A percentile compares a stretch with the other conserved stretches of the same genome.
Conservation (phyloP, 2,888 invertebrate species). For the Epinotia bilunana region DNA sequence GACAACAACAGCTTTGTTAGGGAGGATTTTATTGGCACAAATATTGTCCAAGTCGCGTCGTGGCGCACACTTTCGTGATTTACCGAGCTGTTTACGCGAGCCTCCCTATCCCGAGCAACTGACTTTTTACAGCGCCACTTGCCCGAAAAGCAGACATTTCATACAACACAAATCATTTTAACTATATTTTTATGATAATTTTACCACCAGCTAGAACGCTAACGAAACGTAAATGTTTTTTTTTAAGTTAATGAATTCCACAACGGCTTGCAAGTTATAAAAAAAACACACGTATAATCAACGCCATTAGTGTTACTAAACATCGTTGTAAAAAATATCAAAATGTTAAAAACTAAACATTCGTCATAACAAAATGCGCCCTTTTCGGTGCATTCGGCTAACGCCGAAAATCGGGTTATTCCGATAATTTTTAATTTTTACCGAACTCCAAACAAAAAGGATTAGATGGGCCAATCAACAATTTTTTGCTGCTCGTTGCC, state of each 20-base stretch:
- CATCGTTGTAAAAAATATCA: neutral
- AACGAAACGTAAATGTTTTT: conserved; percentile 42
- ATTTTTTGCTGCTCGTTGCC: too few relatives aligned
- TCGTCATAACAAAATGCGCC: neutral
- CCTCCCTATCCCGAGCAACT: conserved; percentile 70
- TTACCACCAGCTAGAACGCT: conserved; percentile 50
- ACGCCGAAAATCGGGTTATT: too few relatives aligned
- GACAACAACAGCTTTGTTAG: conserved; percentile 82
- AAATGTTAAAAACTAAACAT: neutral
- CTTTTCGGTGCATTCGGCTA: neutral
- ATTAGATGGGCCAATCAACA: too few relatives aligned
- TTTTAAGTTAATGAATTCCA: conserved; percentile 35
- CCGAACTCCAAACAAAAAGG: too few relatives aligned
- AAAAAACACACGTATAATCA: conserved; percentile 22
- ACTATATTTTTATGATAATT: conserved; percentile 70
- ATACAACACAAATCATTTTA: conserved; percentile 72
- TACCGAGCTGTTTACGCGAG: conserved; percentile 81
- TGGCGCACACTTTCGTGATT: conserved; percentile 77
- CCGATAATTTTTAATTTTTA: too few relatives aligned
- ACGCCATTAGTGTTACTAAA: neutral
- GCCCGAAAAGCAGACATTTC: conserved; percentile 70
- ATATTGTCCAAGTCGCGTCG: conserved; percentile 80
- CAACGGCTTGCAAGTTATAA: conserved; percentile 36
- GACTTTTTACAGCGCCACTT: conserved; percentile 75
- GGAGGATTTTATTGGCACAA: conserved; percentile 82